phyloP scores from a whole-genome alignment of 2,888 invertebrate genomes.

The Caenorhabditis macrosperma region DNA sequence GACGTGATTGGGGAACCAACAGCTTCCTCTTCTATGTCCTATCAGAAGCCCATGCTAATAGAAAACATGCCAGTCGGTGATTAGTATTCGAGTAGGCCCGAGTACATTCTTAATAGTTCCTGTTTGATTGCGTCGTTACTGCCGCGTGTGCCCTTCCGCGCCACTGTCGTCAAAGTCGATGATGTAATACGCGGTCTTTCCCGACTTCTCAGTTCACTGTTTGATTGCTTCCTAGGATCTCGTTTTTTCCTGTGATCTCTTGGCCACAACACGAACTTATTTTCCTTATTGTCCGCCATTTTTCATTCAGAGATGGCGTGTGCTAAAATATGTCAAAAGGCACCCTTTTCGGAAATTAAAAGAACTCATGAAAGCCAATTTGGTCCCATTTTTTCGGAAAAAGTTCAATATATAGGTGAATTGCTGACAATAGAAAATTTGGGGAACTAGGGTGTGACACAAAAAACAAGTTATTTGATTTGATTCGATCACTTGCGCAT shows the following conservation, averaged over 20 bases:
- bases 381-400: too few species aligned
- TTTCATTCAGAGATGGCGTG: constrained; percentile 19
- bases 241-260: constrained; percentile 15
- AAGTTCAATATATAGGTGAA: too few species aligned
- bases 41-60: neutral
- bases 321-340: constrained; percentile 7
- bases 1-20: neutral
- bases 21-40: neutral
- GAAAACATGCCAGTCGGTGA: neutral
- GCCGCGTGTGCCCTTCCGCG: neutral
- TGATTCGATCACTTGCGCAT: constrained; percentile 39
- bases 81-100: constrained; percentile 7
- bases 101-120: constrained; percentile 20
- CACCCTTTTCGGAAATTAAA: constrained; percentile 1
- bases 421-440: constrained; percentile 1
- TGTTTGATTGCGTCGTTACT: constrained; percentile 18
- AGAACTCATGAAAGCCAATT: too few species aligned
- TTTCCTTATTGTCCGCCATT: constrained; percentile 20
- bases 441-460: constrained; percentile 25
- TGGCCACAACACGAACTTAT: constrained; percentile 13
- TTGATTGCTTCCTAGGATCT: constrained; percentile 25
- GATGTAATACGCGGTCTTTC: constrained; percentile 27
- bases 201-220: constrained; percentile 28
- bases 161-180: constrained; percentile 6
- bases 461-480: constrained; percentile 37